Evolutionary conservation across 2,888 invertebrate genomes (phyloP), one percentile per base, ranked within the genome.

Genomic region (Eupeodes luniger): DNA sequence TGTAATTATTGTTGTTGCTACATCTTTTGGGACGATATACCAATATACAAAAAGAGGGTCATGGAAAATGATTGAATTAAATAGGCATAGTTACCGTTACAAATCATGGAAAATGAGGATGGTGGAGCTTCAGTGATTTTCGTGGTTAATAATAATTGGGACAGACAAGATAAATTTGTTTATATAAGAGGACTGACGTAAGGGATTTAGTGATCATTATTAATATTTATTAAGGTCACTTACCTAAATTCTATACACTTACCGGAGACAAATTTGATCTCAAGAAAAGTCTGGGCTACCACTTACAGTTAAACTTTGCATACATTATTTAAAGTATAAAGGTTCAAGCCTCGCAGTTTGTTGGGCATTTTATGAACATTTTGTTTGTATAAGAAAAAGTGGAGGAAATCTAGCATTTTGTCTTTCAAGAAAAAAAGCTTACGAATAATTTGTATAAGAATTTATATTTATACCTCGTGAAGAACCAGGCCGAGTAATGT

Each of bases 21-120:
- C n/a, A 53, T 59, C 16, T 40, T 47, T 5, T 7, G 36, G 12
- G 4, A 27, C 27, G 3, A 40, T 5, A 1, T 40, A 5, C 6
- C 1, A 0, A 6, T 9, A 2, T 9, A 40, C 6, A 53, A 12
- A 36, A 53, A 69, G 53, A 69, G 53, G 49, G 11, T 51, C 19
- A 40, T 27, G 57, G 81, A n/a, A 59, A 7, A 12, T 53, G 27
- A 44, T 75, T 59, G 44, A 67, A 59, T 27, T 44, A 66, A 53
- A 53, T 53, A 76, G 53, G 51, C 16, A 11, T 16, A 51, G 16
- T 69, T 53, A 36, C 59, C 34, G 19, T 36, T 36, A 5, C 19
- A 5, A 11, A 53, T 53, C 36, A 69, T 7, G 12, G 16, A 12
- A 53, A 40, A 55, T 62, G 9, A 10, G 14, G 64, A 27, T 66